phyloP scores from a whole-genome alignment of 2,888 invertebrate genomes.

The Vesta saturnalis region DNA sequence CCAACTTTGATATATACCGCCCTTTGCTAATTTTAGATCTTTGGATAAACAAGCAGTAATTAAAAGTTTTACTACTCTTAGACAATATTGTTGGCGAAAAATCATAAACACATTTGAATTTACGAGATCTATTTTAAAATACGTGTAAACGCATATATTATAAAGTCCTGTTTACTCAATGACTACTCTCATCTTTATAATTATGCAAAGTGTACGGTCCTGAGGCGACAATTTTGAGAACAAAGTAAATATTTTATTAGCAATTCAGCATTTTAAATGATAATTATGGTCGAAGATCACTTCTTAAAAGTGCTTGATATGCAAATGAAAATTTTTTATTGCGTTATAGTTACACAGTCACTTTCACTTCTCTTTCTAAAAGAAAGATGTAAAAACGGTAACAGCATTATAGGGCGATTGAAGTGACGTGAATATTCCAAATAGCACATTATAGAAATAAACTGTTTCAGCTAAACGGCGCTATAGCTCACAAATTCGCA shows the following conservation, averaged over 20 bases:
- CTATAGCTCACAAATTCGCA: too few species aligned
- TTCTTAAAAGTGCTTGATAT: not conserved
- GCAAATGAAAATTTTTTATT: not conserved
- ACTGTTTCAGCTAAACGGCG: too few species aligned
- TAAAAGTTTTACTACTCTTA: slow-evolving; percentile 5
- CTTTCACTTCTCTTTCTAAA: too few species aligned
- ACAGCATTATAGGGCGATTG: too few species aligned
- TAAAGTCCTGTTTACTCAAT: not conserved
- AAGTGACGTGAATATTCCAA: too few species aligned
- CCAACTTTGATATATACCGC: too few species aligned
- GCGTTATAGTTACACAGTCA: not conserved
- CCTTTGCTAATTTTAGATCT: not conserved
- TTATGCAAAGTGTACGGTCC: not conserved
- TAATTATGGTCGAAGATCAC: not conserved
- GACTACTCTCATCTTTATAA: not conserved
- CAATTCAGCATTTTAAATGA: not conserved
- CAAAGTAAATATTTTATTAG: not conserved
- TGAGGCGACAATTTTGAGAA: not conserved
- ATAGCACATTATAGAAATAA: too few species aligned
- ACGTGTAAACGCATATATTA: not conserved
- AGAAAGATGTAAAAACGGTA: too few species aligned
- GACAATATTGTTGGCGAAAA: not conserved
- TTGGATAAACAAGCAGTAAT: slow-evolving; percentile 1
- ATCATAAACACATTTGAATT: not conserved
- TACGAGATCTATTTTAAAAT: not conserved